Conservation (phyloP, 2,888 invertebrate genomes). For the Tanytarsus gracilentus region DNA sequence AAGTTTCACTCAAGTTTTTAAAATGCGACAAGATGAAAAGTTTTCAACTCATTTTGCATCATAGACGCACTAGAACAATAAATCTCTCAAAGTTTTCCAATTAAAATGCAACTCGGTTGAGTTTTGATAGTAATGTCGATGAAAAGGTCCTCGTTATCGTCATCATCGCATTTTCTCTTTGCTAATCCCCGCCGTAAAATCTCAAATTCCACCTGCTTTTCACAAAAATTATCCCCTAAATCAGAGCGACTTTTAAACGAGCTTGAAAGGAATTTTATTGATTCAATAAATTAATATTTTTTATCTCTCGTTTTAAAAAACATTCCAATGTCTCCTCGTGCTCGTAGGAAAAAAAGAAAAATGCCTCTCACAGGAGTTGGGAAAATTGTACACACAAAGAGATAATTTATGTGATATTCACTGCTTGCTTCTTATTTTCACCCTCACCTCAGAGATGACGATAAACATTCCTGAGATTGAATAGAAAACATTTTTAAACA, state of each 20-base stretch:
- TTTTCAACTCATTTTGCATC: too few species aligned
- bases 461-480: background rate
- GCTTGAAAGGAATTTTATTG: slow-evolving; percentile 16
- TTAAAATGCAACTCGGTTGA: background rate
- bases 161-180: too few species aligned
- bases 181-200: too few species aligned
- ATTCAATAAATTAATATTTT: slow-evolving; percentile 26
- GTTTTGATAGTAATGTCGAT: background rate
- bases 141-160: background rate
- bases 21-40: too few species aligned
- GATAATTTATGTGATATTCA: slow-evolving; percentile 26
- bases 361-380: background rate
- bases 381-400: background rate
- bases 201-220: background rate
- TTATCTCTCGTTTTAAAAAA: slow-evolving; percentile 4
- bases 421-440: background rate
- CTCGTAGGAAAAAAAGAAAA: background rate
- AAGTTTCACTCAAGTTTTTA: too few species aligned
- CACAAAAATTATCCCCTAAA: background rate
- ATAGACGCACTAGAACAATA: too few species aligned
- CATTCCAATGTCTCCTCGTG: background rate
- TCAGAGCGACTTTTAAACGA: background rate
- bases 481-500: background rate
- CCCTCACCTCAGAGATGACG: background rate
- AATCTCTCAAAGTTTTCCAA: too few species aligned